phyloP scores from a whole-genome alignment of 1,140 invertebrate species.

The Plectrocnemia conspersa region DNA sequence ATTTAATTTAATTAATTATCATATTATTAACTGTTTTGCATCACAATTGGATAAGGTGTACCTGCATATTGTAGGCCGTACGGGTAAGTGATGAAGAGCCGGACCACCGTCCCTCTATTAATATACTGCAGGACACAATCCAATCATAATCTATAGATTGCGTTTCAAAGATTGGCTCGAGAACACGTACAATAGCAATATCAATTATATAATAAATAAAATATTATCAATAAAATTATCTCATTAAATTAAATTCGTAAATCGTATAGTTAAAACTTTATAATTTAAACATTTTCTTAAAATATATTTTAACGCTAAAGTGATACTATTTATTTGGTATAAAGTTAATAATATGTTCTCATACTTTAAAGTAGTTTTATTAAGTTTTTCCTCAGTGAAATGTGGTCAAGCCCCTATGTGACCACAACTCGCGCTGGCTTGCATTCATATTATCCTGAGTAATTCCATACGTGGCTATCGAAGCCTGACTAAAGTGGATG shows the following conservation, averaged over 20 bases:
- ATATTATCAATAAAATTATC: too few species aligned
- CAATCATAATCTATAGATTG: conserved; percentile 32
- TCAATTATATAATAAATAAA: too few species aligned
- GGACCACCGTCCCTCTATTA: conserved; percentile 13
- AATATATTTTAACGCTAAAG: too few species aligned
- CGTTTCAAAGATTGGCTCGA: conserved; percentile 27
- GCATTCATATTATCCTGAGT: conserved; percentile 18
- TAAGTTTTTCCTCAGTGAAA: too few species aligned
- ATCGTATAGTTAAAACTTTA: too few species aligned
- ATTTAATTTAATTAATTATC: neutral
- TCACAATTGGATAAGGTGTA: conserved; percentile 4
- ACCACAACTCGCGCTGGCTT: neutral
- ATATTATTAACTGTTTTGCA: neutral
- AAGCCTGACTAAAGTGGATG: conserved; percentile 9
- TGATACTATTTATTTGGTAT: too few species aligned
- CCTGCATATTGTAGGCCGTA: conserved; percentile 13
- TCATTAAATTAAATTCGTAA: too few species aligned
- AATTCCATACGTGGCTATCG: conserved; percentile 12
- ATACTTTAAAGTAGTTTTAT: too few species aligned
- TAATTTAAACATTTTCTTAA: too few species aligned
- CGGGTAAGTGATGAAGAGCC: conserved; percentile 17
- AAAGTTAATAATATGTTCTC: too few species aligned
- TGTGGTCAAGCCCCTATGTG: too few species aligned
- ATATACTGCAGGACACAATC: conserved; percentile 20
- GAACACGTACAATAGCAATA: neutral